Evolutionary conservation across 2,888 invertebrate genomes (phyloP).

Genomic region (Tubulanus polymorphus): DNA sequence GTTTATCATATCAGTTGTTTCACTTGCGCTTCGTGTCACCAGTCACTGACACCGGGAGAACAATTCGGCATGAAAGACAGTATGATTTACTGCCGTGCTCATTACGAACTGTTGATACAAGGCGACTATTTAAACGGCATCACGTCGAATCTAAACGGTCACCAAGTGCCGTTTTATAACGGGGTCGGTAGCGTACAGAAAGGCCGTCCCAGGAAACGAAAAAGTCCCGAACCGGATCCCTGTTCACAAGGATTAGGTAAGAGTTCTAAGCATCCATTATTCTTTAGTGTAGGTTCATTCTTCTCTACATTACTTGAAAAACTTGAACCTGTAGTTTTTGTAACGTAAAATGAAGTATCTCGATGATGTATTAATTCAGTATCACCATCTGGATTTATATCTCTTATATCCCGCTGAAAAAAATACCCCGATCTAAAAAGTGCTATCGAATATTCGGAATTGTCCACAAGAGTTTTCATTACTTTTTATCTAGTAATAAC

Average conservation of each 20-base stretch:
- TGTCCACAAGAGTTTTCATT: too few relatives aligned
- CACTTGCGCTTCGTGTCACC: slow-evolving; percentile 79
- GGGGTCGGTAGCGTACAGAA: slow-evolving; percentile 71
- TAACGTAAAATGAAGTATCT: too few relatives aligned
- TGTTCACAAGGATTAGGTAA: slow-evolving; percentile 34
- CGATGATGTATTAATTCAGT: too few relatives aligned
- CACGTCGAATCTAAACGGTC: slow-evolving; percentile 12
- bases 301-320: too few relatives aligned
- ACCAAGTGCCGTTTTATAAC: slow-evolving; percentile 59
- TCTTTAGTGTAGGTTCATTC: neutral
- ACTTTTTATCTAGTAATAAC: too few relatives aligned
- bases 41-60: slow-evolving; percentile 79
- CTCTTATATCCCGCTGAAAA: too few relatives aligned
- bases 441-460: too few relatives aligned
- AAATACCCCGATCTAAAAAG: too few relatives aligned
- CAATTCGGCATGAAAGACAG: slow-evolving; percentile 85
- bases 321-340: too few relatives aligned
- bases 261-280: slow-evolving; percentile 10
- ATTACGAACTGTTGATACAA: slow-evolving; percentile 63
- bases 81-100: slow-evolving; percentile 78
- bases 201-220: slow-evolving; percentile 76
- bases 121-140: slow-evolving; percentile 25
- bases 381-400: too few relatives aligned
- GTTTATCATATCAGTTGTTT: slow-evolving; percentile 89
- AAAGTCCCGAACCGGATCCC: slow-evolving; percentile 50